Percentiles rank a stretch among this genome's conserved stretches.
phyloP scores from a whole-genome alignment of 1,140 invertebrate species.

The Euwallacea similis region DNA sequence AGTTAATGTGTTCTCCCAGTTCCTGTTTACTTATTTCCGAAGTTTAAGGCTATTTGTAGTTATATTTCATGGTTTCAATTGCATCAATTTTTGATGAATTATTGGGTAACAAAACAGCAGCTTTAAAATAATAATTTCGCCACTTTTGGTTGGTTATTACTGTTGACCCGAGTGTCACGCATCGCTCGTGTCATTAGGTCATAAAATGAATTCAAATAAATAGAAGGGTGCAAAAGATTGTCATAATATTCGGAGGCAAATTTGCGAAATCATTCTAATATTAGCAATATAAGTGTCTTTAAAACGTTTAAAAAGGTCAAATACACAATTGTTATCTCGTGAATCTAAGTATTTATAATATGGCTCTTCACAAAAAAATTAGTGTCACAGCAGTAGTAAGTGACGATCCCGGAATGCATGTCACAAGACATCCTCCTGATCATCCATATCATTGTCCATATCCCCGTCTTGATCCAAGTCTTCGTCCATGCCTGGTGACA shows the following conservation, averaged over 20 bases:
- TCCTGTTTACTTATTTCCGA: too few species aligned
- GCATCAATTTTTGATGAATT: too few species aligned
- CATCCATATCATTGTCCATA: conserved; percentile 53
- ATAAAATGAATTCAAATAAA: background rate
- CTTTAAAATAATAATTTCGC: too few species aligned
- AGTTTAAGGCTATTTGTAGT: too few species aligned
- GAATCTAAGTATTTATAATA: conserved; percentile 44
- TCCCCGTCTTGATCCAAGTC: conserved; percentile 55
- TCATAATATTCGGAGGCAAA: conserved; percentile 31
- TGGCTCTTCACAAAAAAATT: conserved; percentile 43
- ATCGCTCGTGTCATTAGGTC: too few species aligned
- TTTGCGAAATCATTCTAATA: conserved; percentile 19
- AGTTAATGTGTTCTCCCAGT: too few species aligned
- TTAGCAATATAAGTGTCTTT: conserved; percentile 11
- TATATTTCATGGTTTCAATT: too few species aligned
- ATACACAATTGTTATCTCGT: conserved; percentile 44
- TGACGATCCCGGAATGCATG: conserved; percentile 55
- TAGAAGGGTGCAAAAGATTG: conserved; percentile 33
- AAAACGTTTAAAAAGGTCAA: conserved; percentile 40
- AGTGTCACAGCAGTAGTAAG: conserved; percentile 54
- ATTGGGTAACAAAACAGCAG: too few species aligned
- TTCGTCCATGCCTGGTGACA: conserved; percentile 56
- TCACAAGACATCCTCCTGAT: conserved; percentile 59
- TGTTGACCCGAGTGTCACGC: too few species aligned
- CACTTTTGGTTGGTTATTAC: too few species aligned